Percentiles rank a stretch among this genome's conserved stretches.
Evolutionary conservation across 2,797 vertebrate species (phyloP).

Genomic region (Astyanax mexicanus): DNA sequence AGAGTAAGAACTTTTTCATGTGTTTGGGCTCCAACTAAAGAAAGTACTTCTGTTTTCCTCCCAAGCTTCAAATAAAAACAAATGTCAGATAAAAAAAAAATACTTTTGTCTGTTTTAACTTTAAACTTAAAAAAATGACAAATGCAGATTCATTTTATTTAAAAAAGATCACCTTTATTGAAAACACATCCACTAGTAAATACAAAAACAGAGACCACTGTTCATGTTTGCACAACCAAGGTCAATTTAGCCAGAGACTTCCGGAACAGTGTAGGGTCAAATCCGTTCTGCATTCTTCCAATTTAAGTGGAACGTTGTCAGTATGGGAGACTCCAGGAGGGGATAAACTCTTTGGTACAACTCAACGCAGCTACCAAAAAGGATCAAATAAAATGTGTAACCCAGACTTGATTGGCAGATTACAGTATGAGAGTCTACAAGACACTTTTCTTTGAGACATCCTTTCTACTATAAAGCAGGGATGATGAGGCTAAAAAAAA

Average conservation of each 20-base stretch:
- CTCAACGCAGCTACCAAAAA: slow-evolving; percentile 33
- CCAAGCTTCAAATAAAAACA: too few species aligned
- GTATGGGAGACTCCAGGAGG: background rate
- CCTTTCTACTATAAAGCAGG: slow-evolving; percentile 33
- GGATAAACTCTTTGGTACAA: slow-evolving; percentile 57
- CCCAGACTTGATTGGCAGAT: slow-evolving; percentile 34
- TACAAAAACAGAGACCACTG: slow-evolving; percentile 76
- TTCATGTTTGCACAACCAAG: slow-evolving; percentile 63
- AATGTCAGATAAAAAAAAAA: too few species aligned
- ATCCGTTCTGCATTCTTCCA: slow-evolving; percentile 3
- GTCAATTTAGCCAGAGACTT: slow-evolving; percentile 48
- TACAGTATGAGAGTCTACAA: slow-evolving; percentile 39
- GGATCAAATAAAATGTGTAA: slow-evolving; percentile 46
- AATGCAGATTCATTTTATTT: too few species aligned
- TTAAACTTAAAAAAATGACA: too few species aligned
- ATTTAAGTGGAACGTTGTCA: slow-evolving; percentile 7
- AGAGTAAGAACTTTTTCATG: too few species aligned
- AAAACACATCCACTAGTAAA: slow-evolving; percentile 77
- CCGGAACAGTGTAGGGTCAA: slow-evolving; percentile 30
- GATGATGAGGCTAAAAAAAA: slow-evolving; percentile 33
- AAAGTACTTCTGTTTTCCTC: too few species aligned
- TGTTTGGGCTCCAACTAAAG: too few species aligned
- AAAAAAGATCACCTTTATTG: slow-evolving; percentile 78
- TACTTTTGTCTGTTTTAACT: too few species aligned
- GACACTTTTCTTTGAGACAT: slow-evolving; percentile 26